Base-by-base conservation (phyloP, 2,113 vertebrate species). In the Telmatochromis sp. region DNA sequence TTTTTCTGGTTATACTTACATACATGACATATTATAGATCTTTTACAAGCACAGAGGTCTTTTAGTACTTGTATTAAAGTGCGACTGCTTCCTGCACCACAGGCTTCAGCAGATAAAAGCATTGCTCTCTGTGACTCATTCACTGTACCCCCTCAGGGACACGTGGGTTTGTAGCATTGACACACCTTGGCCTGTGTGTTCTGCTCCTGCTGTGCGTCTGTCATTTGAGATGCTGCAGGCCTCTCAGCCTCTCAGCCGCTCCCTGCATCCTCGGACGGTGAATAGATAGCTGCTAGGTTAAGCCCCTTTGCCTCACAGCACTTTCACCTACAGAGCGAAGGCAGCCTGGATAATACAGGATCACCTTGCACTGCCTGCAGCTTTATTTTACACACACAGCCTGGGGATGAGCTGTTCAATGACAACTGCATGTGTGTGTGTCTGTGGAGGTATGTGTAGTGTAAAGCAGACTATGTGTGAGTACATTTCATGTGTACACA, bases 351-450 rank as follows among this genome's bases (percentile, higher is more conserved):
- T 91, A 86, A 92, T 87, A 83, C 12, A 10, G 87, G 94, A 93
- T 95, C 94, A 91, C 82, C 91, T 96, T 94, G 92, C 94, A 91
- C 60, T 21, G 84, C 93, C 88, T 85, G 89, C 83, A 91, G 93
- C 86, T 75, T 75, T 79, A 47, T 51, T 63, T 71, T 91, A 78
- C 40, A 80, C 68, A 17, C 81, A 81, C 50, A 23, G 81, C 87
- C 63, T 54, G 78, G 58, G 71, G 84, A 81, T 80, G 92, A 93
- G 86, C 78, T 81, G 86, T 71, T 79, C 55, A n/a, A 33, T 81
- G 35, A 84, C 68, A 82, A 54, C 35, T 73, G 33, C 19, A 11
- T 54, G 23, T 26, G 50, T 35, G 65, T 42, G 23, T 26, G 50
- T 9, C 50, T 55, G 60, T 65, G 19, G 60, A 5, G 19, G 63